These are phyloP conservation scores for Parthenolecanium corni DNA, from an alignment of 2,888 invertebrate genomes.

Conservation along the genomic window DNA sequence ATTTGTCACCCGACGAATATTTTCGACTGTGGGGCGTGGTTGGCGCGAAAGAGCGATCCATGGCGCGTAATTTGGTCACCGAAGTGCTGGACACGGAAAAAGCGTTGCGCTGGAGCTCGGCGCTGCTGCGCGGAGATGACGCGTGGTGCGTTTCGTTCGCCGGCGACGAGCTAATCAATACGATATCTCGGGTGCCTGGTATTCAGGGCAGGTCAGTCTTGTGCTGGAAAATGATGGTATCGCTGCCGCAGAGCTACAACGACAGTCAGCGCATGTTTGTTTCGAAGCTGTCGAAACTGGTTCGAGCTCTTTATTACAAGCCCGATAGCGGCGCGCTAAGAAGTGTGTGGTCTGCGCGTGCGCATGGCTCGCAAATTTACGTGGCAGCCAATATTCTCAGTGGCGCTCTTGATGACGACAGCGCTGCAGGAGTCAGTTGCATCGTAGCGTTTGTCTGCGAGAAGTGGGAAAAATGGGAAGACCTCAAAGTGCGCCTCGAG, in stretches of 20 bases:
- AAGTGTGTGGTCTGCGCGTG: too few species aligned
- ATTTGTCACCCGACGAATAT: slow-evolving; percentile 3
- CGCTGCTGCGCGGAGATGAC: neutral
- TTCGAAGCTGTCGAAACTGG: neutral
- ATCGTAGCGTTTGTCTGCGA: slow-evolving; percentile 5
- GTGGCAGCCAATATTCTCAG: neutral
- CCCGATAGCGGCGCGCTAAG: neutral
- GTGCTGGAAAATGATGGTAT: slow-evolving; percentile 4
- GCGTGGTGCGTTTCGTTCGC: neutral
- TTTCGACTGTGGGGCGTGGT: slow-evolving; percentile 8
- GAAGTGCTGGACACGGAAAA: neutral
- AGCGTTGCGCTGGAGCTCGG: slow-evolving; percentile 7
- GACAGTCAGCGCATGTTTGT: neutral
- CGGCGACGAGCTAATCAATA: neutral
- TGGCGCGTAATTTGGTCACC: neutral
- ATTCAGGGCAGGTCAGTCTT: neutral
- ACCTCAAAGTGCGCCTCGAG: neutral
- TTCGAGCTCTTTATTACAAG: slow-evolving; percentile 8
- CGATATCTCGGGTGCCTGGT: neutral
- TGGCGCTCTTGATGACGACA: neutral
- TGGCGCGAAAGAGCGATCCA: neutral
- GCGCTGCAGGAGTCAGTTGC: neutral
- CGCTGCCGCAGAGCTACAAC: neutral
- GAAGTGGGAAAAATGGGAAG: slow-evolving; percentile 2
- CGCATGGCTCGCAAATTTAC: too few species aligned